Base-by-base conservation (phyloP, 37 sponge, comb jelly and placozoan species). In the Axinella damicornis region DNA sequence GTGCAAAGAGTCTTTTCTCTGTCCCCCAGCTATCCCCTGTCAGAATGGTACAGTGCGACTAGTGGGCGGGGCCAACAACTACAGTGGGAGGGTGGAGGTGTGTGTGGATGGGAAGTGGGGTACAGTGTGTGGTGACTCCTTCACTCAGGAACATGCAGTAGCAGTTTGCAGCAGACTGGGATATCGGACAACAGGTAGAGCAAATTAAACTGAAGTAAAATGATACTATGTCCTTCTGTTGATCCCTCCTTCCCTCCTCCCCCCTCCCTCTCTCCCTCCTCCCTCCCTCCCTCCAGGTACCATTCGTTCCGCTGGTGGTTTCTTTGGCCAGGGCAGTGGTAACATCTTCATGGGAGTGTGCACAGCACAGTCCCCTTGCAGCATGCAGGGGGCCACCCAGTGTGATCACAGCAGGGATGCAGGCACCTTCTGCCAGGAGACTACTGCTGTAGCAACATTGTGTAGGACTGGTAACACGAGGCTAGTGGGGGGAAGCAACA, bases 61-160 rank as follows among this genome's bases (percentile, higher is more conserved):
- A 9, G 53, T 61, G 20, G 73, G 52, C 34, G 83, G 83, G 20
- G 18, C 53, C 14, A 31, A 22, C 31, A 22, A 25, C 19, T 31
- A 25, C 55, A 72, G 60, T 53, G 83, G 83, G 15, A n/a, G 34
- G 16, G 74, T 87, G 25, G 88, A 87, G 52, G 37, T 79, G 6
- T 87, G 77, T 56, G 32, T 19, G 19, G 57, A 78, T 59, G 72
- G 65, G 25, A 35, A 16, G 52, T 87, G 81, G 81, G 81, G 74
- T 5, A 16, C 46, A 28, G 88, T 80, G 59, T 87, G 88, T 41
- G 61, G 60, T 2, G 81, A 73, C 27, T 32, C 57, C 69, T 88
- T 70, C 38, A 38, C 38, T 11, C 30, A 24, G 25, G 55, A 37
- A 2, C 57, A 30, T 19, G 88, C 88, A 25, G 17, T 2, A 9